Conservation (phyloP, 1,140 invertebrate genomes). For the Saxidomus purpurata region DNA sequence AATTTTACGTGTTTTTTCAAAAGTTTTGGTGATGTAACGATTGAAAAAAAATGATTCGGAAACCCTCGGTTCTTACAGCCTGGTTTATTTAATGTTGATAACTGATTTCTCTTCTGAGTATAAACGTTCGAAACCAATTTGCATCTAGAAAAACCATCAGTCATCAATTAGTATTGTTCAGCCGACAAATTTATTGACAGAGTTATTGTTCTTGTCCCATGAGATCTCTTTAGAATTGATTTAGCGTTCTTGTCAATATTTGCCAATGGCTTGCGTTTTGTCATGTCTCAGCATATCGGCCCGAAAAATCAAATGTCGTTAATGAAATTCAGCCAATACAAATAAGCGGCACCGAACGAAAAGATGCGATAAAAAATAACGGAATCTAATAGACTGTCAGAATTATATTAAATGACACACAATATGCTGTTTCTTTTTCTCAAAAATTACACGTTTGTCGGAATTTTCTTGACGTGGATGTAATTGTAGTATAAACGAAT, state of each 20-base stretch:
- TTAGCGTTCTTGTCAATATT: not conserved
- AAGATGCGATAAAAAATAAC: not conserved
- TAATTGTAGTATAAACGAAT: too few relatives aligned
- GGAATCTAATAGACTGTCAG: too few relatives aligned
- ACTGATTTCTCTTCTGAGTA: not conserved
- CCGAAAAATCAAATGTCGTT: not conserved
- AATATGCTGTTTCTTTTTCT: too few relatives aligned
- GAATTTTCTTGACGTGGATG: too few relatives aligned
- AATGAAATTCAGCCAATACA: conserved; percentile 1
- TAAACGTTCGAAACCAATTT: conserved; percentile 10
- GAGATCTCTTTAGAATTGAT: not conserved
- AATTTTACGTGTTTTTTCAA: too few relatives aligned
- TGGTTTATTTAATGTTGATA: not conserved
- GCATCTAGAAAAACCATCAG: not conserved
- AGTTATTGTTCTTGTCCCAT: not conserved
- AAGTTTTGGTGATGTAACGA: too few relatives aligned
- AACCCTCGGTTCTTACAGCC: too few relatives aligned
- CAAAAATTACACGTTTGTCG: too few relatives aligned
- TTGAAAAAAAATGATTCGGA: too few relatives aligned
- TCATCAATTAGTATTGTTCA: conserved; percentile 42
- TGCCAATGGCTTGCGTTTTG: not conserved
- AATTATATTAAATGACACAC: too few relatives aligned
- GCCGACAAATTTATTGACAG: conserved; percentile 5
- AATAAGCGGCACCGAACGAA: not conserved
- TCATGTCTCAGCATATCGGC: conserved; percentile 1